These are phyloP conservation scores for Megaustenia siamemsis DNA, from an alignment of 2,888 invertebrate genomes.

Conservation along the genomic window DNA sequence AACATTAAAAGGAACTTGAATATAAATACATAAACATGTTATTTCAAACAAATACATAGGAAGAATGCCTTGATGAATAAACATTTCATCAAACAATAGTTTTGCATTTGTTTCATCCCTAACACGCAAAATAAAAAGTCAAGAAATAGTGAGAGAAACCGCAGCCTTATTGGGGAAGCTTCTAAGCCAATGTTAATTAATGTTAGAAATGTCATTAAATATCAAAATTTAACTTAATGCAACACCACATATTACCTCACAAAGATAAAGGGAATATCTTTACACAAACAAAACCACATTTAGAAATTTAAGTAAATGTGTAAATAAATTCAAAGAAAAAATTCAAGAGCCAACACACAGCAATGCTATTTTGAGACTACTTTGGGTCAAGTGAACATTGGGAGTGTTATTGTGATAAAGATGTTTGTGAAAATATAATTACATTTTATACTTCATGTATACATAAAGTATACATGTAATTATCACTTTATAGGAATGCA, in stretches of 20 bases:
- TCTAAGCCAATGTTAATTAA: too few relatives aligned
- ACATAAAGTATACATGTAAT: background rate
- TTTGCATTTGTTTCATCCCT: background rate
- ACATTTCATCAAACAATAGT: background rate
- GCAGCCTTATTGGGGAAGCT: background rate
- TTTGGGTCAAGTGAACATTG: constrained; percentile 2
- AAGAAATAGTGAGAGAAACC: background rate
- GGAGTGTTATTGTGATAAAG: background rate
- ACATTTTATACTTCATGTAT: background rate
- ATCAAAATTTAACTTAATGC: too few relatives aligned
- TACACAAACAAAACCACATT: background rate
- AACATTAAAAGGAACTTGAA: background rate
- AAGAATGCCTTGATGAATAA: background rate
- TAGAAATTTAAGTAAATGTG: background rate
- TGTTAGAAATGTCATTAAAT: too few relatives aligned
- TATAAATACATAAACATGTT: background rate
- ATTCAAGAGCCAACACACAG: background rate
- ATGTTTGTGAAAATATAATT: background rate
- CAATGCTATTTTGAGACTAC: background rate
- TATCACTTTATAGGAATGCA: background rate
- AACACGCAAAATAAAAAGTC: background rate
- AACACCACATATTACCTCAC: too few relatives aligned
- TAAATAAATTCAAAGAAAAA: background rate
- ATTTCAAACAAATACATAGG: background rate
- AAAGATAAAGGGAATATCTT: background rate